Base-by-base conservation (phyloP, 2,888 invertebrate species). In the Criorhina ranunculi region DNA sequence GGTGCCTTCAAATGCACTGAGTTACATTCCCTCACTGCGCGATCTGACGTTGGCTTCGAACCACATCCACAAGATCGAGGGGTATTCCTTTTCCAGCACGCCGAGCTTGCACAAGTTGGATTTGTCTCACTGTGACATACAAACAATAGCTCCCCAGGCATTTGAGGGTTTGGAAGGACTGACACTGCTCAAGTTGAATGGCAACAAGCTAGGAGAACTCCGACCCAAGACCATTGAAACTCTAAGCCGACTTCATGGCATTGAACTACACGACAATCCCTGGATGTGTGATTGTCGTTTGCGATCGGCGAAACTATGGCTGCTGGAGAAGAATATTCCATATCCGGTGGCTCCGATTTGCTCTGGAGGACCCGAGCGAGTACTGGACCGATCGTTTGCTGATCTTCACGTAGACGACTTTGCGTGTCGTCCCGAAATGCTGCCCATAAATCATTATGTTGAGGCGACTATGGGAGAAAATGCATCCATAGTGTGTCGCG, bases 221-320 rank as follows among this genome's bases (percentile, higher is more conserved):
- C 93, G 95, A 59, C 93, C 95, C 11, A 94, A 94, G 87, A 96
- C 96, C 0, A 94, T 96, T 86, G 95, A 95, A 90, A 95, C 94
- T 62, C 90, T 96, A 75, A 95, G 94, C 87, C 95, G 95, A 76
- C 93, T 97, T 60, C 95, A 96, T 90, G 96, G 95, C 46, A 95
- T 97, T 83, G 96, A 96, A 89, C 92, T 97, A 87, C 96, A 97
- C 87, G 96, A 96, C 87, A 97, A 97, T 91, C 96, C 96, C 0
- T 97, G 97, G 97, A 94, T 95, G 83, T 98, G 97, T 90, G 97
- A 97, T 90, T 98, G 97, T 89, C 95, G 96, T 24, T 91, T 97
- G 77, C 93, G 97, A 60, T 95, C 96, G 78, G 94, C 96, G 78
- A 96, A 96, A 90, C 93, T 95, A 88, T 97, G 97, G 97, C 92